Percentiles rank a stretch among this genome's conserved stretches.
These are phyloP conservation scores for human (Homo sapiens) DNA, from an alignment of 2,113 vertebrate genomes.

Conservation along the genomic window GRCh38 chr5:140777501-140778000, in stretches of 20 bases:
- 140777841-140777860: neutral
- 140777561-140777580: neutral
- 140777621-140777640: neutral
- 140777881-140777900: neutral
- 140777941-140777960: neutral
- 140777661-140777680: neutral
- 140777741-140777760: neutral
- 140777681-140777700: neutral
- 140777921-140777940: too few species aligned
- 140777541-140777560: neutral
- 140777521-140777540: neutral
- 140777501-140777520: neutral
- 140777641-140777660: neutral
- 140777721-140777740: neutral
- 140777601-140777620: neutral
- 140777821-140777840: neutral
- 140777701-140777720: neutral
- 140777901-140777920: neutral
- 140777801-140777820: neutral
- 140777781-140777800: neutral
- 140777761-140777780: neutral
- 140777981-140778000: neutral
- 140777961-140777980: neutral
- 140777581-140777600: neutral
- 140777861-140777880: neutral